Base-by-base conservation (phyloP, 2,888 invertebrate genomes). In the Hipparchia sbordonii region DNA sequence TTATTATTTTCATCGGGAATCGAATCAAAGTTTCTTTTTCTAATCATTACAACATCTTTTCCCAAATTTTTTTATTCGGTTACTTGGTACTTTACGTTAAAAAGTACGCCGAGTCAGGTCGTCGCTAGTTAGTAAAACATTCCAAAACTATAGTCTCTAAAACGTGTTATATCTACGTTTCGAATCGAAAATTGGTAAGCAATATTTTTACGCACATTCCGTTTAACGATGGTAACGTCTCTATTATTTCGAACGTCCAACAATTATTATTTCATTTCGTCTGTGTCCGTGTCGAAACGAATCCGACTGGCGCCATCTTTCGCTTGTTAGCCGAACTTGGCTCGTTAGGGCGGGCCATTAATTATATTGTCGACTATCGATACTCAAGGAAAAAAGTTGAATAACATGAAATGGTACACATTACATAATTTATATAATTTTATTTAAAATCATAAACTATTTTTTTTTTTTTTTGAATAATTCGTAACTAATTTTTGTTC, bases 301-400 rank as follows among this genome's bases (percentile, higher is more conserved):
- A 75, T 77, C 80, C 77, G 82, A 83, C 84, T 86, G 87, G 89
- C 89, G 89, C 89, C 89, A 89, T 86, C 89, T 87, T 73, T 79
- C 75, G 80, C 80, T 82, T 76, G 78, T 85, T 84, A 81, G 73
- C 65, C 73, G 78, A 79, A 84, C 83, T 79, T 77, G 74, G 70
- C 67, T 76, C 76, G 67, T 69, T 75, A 77, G 76, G 65, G 77
- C 39, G 76, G 65, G 23, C 67, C 63, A 62, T 73, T 57, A 66
- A 70, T 63, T 46, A 61, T 65, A 66, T 63, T 56, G 57, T 74
- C 67, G 74, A 71, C 51, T 72, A 65, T 74, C 76, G 76, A 76
- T 74, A 72, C 23, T 54, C 65, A 13, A 52, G 12, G 60, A 12
- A 60, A 60, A 39, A 33, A 68, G 33, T 10, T 68, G 60, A 60